Base-by-base conservation (phyloP, 1,140 invertebrate species). In the Prorops nasuta region DNA sequence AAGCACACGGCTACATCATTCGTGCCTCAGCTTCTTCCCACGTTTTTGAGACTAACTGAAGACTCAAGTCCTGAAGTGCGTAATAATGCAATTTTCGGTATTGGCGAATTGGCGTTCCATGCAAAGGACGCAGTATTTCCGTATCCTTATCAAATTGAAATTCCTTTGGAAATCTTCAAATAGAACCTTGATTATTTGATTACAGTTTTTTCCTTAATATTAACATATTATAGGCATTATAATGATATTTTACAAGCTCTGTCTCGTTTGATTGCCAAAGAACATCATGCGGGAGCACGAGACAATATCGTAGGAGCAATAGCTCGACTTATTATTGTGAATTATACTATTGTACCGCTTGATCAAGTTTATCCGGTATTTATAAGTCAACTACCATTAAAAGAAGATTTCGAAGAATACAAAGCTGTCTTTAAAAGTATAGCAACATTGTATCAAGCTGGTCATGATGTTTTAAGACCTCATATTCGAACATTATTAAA, bases 251-350 rank as follows among this genome's bases (percentile, higher is more conserved):
- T 92, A 9, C 81, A 85, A 70, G 67, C 78, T 3, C 67, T 92
- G 12, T 88, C 88, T 3, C 67, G 74, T n/a, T 76, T 81, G 1
- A 78, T 90, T 37, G 65, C 72, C 15, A 81, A 80, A 54, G 89
- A 90, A 66, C 75, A 71, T 1, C 79, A 86, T 58, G 69, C 74
- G 0, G 75, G 84, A 19, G 84, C 84, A 1, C 66, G 87, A 19
- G 90, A 92, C 62, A 92, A 92, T 62, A 84, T 90, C 47, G 87
- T 88, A 69, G 89, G 87, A 45, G 88, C 89, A 14, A 79, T 90
- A 28, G 86, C 88, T 14, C 80, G 89, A 32, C 77, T 91, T 43
- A 88, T 92, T 24, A 75, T 86, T 14, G 80, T 81, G 0, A 88
- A 89, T 73, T 67, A 79, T 16, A 62, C 64, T 15, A 78, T 75